These are phyloP conservation scores for Brachyrhaphis roseni DNA, from an alignment of 2,797 vertebrate genomes.

Conservation along the genomic window DNA sequence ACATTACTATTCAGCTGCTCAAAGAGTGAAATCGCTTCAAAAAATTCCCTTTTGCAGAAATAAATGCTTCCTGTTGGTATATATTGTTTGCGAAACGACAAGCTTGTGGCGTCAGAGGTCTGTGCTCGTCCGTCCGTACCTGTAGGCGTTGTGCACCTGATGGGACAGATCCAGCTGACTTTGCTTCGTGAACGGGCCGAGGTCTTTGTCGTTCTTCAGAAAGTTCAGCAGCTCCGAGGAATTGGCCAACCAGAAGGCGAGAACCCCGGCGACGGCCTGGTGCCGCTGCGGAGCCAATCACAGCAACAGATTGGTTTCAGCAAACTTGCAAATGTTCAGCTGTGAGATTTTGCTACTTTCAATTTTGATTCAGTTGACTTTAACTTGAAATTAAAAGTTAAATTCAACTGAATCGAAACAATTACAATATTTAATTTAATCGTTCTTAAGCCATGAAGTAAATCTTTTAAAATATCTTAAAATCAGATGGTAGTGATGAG, in stretches of 20 bases:
- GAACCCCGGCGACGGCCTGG: conserved; percentile 86
- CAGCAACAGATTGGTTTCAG: neutral
- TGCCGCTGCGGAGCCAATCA: conserved; percentile 83
- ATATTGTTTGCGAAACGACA: neutral
- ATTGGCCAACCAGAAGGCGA: conserved; percentile 96
- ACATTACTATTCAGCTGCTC: neutral
- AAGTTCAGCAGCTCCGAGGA: conserved; percentile 93
- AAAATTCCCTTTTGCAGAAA: neutral
- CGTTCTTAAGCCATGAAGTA: too few relatives aligned
- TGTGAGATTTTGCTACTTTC: neutral
- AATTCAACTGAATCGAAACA: too few relatives aligned
- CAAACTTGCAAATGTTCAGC: neutral
- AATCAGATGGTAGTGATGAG: too few relatives aligned
- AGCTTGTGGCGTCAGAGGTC: neutral
- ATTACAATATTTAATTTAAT: too few relatives aligned
- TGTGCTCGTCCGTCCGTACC: conserved; percentile 66
- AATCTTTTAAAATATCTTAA: too few relatives aligned
- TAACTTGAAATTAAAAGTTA: too few relatives aligned
- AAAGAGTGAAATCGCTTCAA: neutral
- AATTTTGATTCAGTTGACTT: too few relatives aligned
- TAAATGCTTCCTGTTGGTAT: neutral
- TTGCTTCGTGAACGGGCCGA: conserved; percentile 85
- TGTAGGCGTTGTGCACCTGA: conserved; percentile 90
- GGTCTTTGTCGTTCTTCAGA: conserved; percentile 89
- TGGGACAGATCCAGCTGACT: conserved; percentile 88